Base-by-base conservation (phyloP, 1,140 invertebrate species). In the Parapsyche elsis region DNA sequence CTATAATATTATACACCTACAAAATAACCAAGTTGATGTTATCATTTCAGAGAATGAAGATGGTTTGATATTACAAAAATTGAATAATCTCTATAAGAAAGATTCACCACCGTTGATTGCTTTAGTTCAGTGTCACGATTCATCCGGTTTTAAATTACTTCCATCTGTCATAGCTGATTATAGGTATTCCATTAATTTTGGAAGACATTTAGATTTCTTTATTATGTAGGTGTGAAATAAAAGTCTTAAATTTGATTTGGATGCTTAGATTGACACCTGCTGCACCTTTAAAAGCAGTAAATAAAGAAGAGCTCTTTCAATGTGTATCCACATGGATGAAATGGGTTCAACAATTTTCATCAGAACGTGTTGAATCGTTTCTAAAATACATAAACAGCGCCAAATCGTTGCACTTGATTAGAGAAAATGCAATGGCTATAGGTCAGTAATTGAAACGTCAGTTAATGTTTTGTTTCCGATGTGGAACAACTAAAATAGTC, bases 391-490 rank as follows among this genome's bases (percentile, higher is more conserved):
- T 94, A 4, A 89, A 90, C n/a, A 91, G 90, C 61, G 89, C 93
- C 30, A 91, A 91, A 85, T 90, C 91, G 0, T 87, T 94, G 79
- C 91, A 93, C 80, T 91, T 91, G 57, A 92, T 94, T 75, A 88
- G 92, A 19, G 90, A 92, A 81, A 90, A 92, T 79, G 90, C 91
- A 0, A 88, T 91, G 61, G 88, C 86, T 81, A 85, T 88, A 23
- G 87, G 87, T 86, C 83, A 53, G 10, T n/a, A n/a, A n/a, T n/a
- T n/a, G n/a, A n/a, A n/a, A n/a, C n/a, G n/a, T n/a, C n/a, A n/a
- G 9, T 49, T 49, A n/a, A 9, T 49, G 46, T 49, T 49, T n/a
- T n/a, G n/a, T n/a, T n/a, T n/a, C n/a, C n/a, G n/a, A n/a, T n/a
- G n/a, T n/a, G n/a, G n/a, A n/a, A n/a, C n/a, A n/a, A n/a, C n/a